phyloP scores from a whole-genome alignment of 2,888 invertebrate genomes.

The Ornithoptera alexandrae region DNA sequence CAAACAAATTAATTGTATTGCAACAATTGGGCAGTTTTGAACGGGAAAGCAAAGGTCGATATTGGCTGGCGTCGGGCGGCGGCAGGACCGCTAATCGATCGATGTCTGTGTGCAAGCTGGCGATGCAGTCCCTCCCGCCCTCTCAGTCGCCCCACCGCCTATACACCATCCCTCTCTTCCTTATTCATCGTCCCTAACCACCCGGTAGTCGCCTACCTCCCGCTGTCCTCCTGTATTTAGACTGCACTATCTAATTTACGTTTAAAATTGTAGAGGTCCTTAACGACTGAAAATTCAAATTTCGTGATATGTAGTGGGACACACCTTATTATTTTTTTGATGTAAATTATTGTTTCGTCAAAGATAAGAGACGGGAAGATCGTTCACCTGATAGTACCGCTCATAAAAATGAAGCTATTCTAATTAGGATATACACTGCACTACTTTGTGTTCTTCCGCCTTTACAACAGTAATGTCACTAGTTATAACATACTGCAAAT shows the following conservation, averaged over 20 bases:
- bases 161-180: conserved; percentile 68
- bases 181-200: conserved; percentile 75
- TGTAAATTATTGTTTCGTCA: no score
- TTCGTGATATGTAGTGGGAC: not conserved
- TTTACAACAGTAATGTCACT: no score
- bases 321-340: not conserved
- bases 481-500: no score
- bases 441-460: no score
- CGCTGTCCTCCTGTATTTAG: conserved; percentile 75
- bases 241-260: conserved; percentile 78
- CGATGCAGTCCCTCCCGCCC: conserved; percentile 52
- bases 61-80: conserved; percentile 61
- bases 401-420: no score
- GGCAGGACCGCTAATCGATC: conserved; percentile 73
- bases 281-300: conserved; percentile 48
- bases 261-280: conserved; percentile 63
- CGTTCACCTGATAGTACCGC: no score
- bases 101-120: conserved; percentile 69
- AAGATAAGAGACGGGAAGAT: no score
- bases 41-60: conserved; percentile 66
- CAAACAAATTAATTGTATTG: conserved; percentile 21
- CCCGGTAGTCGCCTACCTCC: conserved; percentile 72
- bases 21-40: conserved; percentile 58
- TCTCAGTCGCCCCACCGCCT: conserved; percentile 49
- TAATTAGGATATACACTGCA: no score